Evolutionary conservation across 2,888 invertebrate genomes (phyloP).

Genomic region (Chaetogeoica ovagalla): DNA sequence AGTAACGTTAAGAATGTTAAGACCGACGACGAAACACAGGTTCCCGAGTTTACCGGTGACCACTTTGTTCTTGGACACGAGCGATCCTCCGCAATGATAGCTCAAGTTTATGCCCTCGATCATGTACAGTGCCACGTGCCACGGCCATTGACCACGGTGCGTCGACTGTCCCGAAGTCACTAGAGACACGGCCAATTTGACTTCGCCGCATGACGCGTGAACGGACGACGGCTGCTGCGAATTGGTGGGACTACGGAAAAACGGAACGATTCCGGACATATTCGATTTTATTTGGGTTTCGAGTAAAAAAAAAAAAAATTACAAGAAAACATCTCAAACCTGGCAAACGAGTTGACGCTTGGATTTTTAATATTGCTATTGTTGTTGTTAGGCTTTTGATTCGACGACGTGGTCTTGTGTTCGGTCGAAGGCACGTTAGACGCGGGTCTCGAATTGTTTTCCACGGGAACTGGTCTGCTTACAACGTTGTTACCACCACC

Average conservation of each 20-base stretch:
- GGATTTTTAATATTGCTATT: too few relatives aligned
- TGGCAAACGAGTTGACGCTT: too few relatives aligned
- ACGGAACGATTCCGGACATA: too few relatives aligned
- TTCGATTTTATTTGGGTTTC: too few relatives aligned
- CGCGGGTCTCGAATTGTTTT: not conserved
- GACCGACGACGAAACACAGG: not conserved
- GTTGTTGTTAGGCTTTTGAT: conserved; percentile 6
- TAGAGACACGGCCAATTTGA: conserved; percentile 62
- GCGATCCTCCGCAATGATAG: conserved; percentile 70
- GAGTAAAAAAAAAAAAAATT: too few relatives aligned
- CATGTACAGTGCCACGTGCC: conserved; percentile 70
- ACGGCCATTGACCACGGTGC: conserved; percentile 69
- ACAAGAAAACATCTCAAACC: too few relatives aligned
- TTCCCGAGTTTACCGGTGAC: conserved; percentile 61
- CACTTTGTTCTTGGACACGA: conserved; percentile 64
- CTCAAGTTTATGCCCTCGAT: conserved; percentile 61
- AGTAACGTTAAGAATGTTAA: not conserved
- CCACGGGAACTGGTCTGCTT: too few relatives aligned
- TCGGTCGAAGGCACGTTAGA: conserved; percentile 2
- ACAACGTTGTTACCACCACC: too few relatives aligned
- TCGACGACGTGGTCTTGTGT: not conserved
- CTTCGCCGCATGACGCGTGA: conserved; percentile 58
- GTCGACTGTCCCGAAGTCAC: conserved; percentile 67
- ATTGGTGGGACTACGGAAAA: not conserved
- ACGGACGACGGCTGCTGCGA: conserved; percentile 62